Conservation (phyloP, 2,797 vertebrate species). For the Enteromius trimaculatus region DNA sequence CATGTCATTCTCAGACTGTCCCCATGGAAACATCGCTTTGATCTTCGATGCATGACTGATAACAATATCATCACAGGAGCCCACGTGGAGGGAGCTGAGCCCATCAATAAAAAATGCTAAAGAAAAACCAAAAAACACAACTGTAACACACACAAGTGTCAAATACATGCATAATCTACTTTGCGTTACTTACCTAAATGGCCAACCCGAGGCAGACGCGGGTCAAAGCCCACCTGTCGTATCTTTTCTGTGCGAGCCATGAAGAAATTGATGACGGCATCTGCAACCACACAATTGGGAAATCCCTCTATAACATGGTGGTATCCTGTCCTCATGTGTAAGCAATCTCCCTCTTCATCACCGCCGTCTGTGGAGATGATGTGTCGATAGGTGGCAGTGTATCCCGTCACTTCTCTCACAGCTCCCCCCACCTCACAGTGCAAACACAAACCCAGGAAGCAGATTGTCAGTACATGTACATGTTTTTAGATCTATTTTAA, state of each 20-base stretch:
- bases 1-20: constrained; percentile 73
- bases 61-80: constrained; percentile 87
- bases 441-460: constrained; percentile 19
- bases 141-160: not conserved
- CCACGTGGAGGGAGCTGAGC: constrained; percentile 85
- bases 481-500: not conserved
- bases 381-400: constrained; percentile 84
- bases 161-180: not conserved
- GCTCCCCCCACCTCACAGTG: constrained; percentile 87
- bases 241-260: constrained; percentile 86
- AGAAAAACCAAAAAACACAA: not conserved
- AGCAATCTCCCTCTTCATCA: constrained; percentile 83
- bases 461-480: not conserved
- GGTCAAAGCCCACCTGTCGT: constrained; percentile 87
- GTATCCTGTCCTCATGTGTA: constrained; percentile 81
- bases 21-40: constrained; percentile 79
- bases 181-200: constrained; percentile 82
- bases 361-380: constrained; percentile 83
- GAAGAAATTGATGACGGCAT: constrained; percentile 94
- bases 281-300: constrained; percentile 87
- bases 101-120: constrained; percentile 91
- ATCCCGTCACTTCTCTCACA: constrained; percentile 88
- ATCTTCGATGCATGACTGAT: constrained; percentile 85
- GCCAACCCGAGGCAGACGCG: constrained; percentile 78
- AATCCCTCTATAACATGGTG: constrained; percentile 84